Evolutionary conservation across 1,140 invertebrate genomes (phyloP).

Genomic region (Drosophila repleta): DNA sequence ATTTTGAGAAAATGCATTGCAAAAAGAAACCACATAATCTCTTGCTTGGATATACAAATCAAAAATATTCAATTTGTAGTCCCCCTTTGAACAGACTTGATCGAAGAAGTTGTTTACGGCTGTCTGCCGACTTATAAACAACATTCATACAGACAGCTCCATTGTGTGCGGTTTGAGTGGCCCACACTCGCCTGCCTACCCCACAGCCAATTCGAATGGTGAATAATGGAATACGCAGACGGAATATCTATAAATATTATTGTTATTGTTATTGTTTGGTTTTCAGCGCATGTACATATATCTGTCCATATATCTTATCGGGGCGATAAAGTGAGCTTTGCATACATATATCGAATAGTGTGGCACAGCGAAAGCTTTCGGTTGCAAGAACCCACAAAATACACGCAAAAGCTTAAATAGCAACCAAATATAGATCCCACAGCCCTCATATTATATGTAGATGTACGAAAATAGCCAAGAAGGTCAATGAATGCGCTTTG

Average conservation of each 20-base stretch:
- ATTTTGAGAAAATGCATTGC: too few relatives aligned
- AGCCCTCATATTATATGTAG: neutral
- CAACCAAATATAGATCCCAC: neutral
- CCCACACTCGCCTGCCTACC: neutral
- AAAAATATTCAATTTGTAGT: too few relatives aligned
- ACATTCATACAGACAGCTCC: too few relatives aligned
- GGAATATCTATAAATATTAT: constrained; percentile 3
- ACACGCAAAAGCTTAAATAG: neutral
- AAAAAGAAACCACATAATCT: too few relatives aligned
- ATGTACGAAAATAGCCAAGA: constrained; percentile 2
- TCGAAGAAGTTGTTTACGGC: too few relatives aligned
- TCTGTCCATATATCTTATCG: constrained; percentile 9
- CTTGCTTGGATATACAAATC: too few relatives aligned
- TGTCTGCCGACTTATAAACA: too few relatives aligned
- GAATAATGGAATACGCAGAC: neutral
- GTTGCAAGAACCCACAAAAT: neutral
- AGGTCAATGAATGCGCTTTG: constrained; percentile 12
- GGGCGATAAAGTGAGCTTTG: constrained; percentile 5
- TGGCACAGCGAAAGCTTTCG: neutral
- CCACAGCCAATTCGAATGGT: neutral
- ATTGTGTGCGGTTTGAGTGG: too few relatives aligned
- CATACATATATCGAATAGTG: neutral
- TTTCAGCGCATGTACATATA: neutral
- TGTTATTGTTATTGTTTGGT: constrained; percentile 4
- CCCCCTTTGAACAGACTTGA: too few relatives aligned